phyloP scores from a whole-genome alignment of 2,113 vertebrate genomes.

The Orientallactaga bullata region DNA sequence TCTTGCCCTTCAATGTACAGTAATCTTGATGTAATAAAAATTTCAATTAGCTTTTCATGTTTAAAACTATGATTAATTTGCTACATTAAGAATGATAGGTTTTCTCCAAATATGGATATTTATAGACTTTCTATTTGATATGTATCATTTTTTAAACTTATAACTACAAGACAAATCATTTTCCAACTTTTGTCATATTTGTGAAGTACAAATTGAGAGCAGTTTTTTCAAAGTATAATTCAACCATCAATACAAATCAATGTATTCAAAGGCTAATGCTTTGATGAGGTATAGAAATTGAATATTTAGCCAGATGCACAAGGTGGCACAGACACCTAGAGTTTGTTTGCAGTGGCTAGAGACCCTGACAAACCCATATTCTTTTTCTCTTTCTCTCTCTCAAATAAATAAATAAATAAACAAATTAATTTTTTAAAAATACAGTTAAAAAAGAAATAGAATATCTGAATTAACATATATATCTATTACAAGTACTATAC shows the following conservation, averaged over 20 bases:
- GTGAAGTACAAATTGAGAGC: background rate
- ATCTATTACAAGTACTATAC: background rate
- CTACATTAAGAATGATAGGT: background rate
- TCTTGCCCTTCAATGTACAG: background rate
- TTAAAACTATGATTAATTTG: conserved; percentile 48
- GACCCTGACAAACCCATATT: too few species aligned
- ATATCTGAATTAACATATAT: background rate
- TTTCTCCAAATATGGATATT: conserved; percentile 38
- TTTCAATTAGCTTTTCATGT: conserved; percentile 56
- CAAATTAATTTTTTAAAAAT: too few species aligned
- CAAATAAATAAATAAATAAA: too few species aligned
- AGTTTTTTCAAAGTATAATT: conserved; percentile 27
- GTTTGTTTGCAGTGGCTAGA: too few species aligned
- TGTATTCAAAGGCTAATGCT: background rate
- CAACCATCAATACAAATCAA: background rate
- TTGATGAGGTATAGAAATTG: conserved; percentile 19
- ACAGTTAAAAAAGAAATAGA: background rate
- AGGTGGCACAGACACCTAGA: too few species aligned
- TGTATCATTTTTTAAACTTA: background rate
- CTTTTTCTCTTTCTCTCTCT: too few species aligned
- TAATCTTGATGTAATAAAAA: conserved; percentile 49
- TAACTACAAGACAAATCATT: conserved; percentile 17
- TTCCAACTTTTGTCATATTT: background rate
- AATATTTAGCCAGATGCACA: too few species aligned
- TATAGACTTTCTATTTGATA: conserved; percentile 16